These are phyloP conservation scores for Rhopalosiphum nymphaeae DNA, from an alignment of 2,888 invertebrate species.

Conservation along the genomic window DNA sequence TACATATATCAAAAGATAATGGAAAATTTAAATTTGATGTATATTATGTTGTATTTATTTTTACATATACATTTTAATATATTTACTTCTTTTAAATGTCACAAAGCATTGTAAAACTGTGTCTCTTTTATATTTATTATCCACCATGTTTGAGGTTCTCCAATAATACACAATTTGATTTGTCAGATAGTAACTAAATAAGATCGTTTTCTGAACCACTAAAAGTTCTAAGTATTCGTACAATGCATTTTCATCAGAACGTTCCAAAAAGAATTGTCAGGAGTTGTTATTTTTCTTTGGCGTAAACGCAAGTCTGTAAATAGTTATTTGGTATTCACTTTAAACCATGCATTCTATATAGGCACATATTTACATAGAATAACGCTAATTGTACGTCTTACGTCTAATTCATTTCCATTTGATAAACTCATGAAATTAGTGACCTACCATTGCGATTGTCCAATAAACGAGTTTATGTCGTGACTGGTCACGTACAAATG, in stretches of 20 bases:
- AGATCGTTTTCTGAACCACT: background rate
- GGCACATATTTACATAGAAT: background rate
- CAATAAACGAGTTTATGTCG: constrained; percentile 56
- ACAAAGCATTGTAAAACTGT: background rate
- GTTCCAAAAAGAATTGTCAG: background rate
- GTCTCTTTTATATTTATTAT: constrained; percentile 38
- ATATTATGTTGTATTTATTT: background rate
- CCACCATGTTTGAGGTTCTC: background rate
- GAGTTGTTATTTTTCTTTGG: background rate
- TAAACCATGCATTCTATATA: background rate
- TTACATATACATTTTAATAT: background rate
- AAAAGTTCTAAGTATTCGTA: background rate
- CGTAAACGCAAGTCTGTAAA: background rate
- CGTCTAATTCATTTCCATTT: background rate
- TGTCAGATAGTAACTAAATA: constrained; percentile 2
- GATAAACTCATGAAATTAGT: background rate
- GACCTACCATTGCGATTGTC: background rate
- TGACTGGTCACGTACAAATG: constrained; percentile 38
- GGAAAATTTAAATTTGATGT: background rate
- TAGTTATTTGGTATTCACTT: background rate
- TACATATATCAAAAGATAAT: background rate
- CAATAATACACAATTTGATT: constrained; percentile 5
- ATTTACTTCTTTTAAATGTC: background rate
- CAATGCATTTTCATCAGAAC: background rate
- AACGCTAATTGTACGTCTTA: background rate